Evolutionary conservation across 2,797 vertebrate genomes (phyloP).

Genomic region (Sparidentex hasta): DNA sequence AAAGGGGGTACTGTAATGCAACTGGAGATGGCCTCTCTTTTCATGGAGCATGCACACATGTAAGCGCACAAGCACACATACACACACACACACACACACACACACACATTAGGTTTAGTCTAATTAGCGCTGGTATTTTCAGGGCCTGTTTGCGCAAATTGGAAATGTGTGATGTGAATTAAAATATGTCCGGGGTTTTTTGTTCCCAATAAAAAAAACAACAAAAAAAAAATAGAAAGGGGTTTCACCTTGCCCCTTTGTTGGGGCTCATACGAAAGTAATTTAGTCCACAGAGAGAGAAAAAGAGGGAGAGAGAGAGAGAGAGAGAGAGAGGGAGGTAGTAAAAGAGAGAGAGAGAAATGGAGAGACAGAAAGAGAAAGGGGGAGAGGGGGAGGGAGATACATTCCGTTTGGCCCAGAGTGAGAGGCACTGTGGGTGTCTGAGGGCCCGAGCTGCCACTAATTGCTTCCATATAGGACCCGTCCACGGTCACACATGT

Average conservation of each 20-base stretch:
- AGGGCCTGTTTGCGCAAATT: conserved; percentile 88
- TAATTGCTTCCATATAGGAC: conserved; percentile 97
- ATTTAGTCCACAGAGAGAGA: conserved; percentile 87
- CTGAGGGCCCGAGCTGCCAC: conserved; percentile 89
- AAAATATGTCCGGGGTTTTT: conserved; percentile 86
- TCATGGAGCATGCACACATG: conserved; percentile 61
- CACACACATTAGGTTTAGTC: conserved; percentile 72
- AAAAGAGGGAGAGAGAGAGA: conserved; percentile 69
- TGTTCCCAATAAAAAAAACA: conserved; percentile 84
- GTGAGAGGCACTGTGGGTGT: conserved; percentile 89
- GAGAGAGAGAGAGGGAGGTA: conserved; percentile 28
- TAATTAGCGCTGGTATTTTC: conserved; percentile 84
- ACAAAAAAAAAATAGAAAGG: conserved; percentile 67
- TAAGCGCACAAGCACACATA: conserved; percentile 34
- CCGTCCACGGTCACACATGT: conserved; percentile 69
- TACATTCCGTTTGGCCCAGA: conserved; percentile 89
- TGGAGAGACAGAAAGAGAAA: conserved; percentile 54
- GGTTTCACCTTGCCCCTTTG: conserved; percentile 88
- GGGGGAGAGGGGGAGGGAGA: conserved; percentile 70
- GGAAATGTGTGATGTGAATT: conserved; percentile 91
- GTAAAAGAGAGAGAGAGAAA: conserved; percentile 48
- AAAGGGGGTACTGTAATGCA: conserved; percentile 65
- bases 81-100: conserved; percentile 53
- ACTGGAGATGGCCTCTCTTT: conserved; percentile 68
- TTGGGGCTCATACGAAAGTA: conserved; percentile 91